These are phyloP conservation scores for Scomber colias DNA, from an alignment of 2,113 vertebrate genomes.

Conservation along the genomic window DNA sequence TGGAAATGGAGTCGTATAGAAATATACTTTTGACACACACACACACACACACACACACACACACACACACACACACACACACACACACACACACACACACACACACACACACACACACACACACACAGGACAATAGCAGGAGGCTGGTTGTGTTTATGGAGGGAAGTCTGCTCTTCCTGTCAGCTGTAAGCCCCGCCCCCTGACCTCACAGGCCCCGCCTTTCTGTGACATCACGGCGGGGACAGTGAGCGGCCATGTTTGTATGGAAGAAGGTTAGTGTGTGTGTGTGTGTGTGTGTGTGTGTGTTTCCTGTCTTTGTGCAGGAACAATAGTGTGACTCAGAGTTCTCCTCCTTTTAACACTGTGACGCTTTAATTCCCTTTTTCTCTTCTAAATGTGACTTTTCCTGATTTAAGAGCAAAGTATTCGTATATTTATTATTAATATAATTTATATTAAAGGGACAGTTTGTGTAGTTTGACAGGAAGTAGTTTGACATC, in stretches of 20 bases:
- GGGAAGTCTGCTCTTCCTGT: slow-evolving; percentile 73
- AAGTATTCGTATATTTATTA: no score
- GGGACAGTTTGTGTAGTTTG: no score
- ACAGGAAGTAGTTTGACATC: no score
- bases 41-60: neutral
- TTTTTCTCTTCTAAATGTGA: no score
- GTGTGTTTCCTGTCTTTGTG: slow-evolving; percentile 70
- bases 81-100: slow-evolving; percentile 14
- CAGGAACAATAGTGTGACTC: slow-evolving; percentile 31
- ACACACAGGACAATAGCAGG: slow-evolving; percentile 66
- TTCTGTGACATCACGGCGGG: slow-evolving; percentile 23
- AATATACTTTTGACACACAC: no score
- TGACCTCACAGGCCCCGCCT: slow-evolving; percentile 1
- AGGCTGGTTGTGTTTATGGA: slow-evolving; percentile 64
- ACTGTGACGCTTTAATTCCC: no score
- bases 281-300: neutral
- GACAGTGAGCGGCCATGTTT: no score
- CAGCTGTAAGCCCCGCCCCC: slow-evolving; percentile 34
- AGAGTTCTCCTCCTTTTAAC: no score
- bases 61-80: neutral
- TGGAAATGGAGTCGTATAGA: no score
- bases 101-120: slow-evolving; percentile 21
- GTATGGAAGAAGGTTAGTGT: no score
- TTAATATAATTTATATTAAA: no score
- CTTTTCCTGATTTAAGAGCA: no score